Conservation (phyloP, 1,140 invertebrate genomes). For the Carposina sasakii region DNA sequence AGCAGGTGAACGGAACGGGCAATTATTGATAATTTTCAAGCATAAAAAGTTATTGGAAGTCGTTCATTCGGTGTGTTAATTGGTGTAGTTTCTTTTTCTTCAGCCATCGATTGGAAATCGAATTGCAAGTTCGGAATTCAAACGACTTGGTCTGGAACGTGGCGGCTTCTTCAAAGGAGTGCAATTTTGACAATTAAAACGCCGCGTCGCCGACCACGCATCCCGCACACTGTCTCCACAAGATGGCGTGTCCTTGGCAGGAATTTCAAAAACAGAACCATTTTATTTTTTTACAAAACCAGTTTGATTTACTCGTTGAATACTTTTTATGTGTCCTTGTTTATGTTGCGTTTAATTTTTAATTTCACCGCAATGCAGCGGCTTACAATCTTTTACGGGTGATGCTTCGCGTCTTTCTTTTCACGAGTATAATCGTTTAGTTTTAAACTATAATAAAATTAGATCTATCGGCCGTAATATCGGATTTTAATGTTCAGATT, state of each 20-base stretch:
- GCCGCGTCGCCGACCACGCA: too few species aligned
- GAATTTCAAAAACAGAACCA: slow-evolving; percentile 42
- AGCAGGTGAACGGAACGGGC: too few species aligned
- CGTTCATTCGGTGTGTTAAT: too few species aligned
- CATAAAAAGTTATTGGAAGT: too few species aligned
- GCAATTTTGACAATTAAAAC: slow-evolving; percentile 66
- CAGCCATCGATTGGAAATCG: slow-evolving; percentile 19
- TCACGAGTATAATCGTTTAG: slow-evolving; percentile 25
- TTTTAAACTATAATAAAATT: slow-evolving; percentile 56
- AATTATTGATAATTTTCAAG: too few species aligned
- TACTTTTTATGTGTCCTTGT: slow-evolving; percentile 22
- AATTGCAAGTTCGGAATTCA: slow-evolving; percentile 10
- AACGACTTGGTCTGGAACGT: background rate
- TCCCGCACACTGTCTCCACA: slow-evolving; percentile 43
- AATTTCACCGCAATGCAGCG: slow-evolving; percentile 5
- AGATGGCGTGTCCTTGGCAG: slow-evolving; percentile 52
- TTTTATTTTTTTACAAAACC: slow-evolving; percentile 31
- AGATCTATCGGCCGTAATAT: slow-evolving; percentile 59
- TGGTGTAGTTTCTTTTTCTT: too few species aligned
- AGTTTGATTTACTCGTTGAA: slow-evolving; percentile 35
- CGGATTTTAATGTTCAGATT: slow-evolving; percentile 52
- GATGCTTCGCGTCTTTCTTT: too few species aligned
- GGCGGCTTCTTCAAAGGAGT: slow-evolving; percentile 44
- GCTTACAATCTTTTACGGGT: too few species aligned
- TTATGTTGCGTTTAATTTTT: slow-evolving; percentile 24